A percentile compares a stretch with the other conserved stretches of the same genome.
Conservation (phyloP, 2,797 vertebrate genomes). For the Malacoctenus gilli region DNA sequence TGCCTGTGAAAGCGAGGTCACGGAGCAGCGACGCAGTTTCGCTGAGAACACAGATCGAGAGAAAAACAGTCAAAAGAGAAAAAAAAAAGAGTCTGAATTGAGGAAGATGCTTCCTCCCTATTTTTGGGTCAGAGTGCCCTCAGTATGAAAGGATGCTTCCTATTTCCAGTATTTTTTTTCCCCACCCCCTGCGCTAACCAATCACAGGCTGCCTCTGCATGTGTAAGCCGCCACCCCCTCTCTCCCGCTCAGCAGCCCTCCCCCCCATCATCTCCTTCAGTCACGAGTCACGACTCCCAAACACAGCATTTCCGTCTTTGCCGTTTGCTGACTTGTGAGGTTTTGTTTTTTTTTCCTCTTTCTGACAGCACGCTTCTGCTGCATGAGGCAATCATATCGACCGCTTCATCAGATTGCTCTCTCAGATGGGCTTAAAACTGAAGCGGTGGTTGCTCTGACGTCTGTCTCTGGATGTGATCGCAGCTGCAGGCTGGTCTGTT, state of each 20-base stretch:
- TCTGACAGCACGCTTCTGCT: too few relatives aligned
- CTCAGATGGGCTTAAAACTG: slow-evolving; percentile 7
- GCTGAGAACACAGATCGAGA: too few relatives aligned
- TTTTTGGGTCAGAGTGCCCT: slow-evolving; percentile 55
- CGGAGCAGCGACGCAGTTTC: background rate
- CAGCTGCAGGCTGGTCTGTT: slow-evolving; percentile 60
- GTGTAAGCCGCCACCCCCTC: slow-evolving; percentile 55
- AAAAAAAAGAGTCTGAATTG: slow-evolving; percentile 23
- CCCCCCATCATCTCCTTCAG: slow-evolving; percentile 62
- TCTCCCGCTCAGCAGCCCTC: slow-evolving; percentile 52
- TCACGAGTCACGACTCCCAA: slow-evolving; percentile 77
- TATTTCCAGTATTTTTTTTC: slow-evolving; percentile 67
- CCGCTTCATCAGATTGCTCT: slow-evolving; percentile 11
- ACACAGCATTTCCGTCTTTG: slow-evolving; percentile 45
- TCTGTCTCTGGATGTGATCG: slow-evolving; percentile 20
- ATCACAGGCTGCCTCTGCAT: slow-evolving; percentile 61
- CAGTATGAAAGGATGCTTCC: slow-evolving; percentile 64
- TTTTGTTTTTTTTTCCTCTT: too few relatives aligned
- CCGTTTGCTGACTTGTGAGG: slow-evolving; percentile 62
- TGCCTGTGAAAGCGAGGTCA: slow-evolving; percentile 1
- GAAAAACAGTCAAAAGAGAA: background rate
- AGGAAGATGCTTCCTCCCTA: slow-evolving; percentile 36
- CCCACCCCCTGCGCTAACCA: slow-evolving; percentile 80
- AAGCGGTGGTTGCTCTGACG: slow-evolving; percentile 22
- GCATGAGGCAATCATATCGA: too few relatives aligned